A percentile compares a stretch with the other conserved stretches of the same genome.
Evolutionary conservation across 1,140 invertebrate genomes (phyloP).

Genomic region (Drosophila suzukii): DNA sequence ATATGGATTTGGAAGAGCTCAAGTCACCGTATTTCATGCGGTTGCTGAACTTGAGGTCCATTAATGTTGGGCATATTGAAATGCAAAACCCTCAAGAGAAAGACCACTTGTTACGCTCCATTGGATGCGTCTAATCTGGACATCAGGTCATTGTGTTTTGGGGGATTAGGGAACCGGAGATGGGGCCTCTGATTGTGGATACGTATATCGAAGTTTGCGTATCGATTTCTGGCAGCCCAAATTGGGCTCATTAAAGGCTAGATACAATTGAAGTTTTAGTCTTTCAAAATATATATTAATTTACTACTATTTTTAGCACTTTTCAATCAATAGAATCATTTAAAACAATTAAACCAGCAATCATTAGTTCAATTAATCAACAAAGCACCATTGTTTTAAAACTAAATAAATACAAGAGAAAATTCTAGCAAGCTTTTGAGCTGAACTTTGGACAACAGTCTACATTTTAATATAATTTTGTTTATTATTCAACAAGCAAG

Average conservation of each 20-base stretch:
- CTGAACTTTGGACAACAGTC: no score
- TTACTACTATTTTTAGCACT: no score
- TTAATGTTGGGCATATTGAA: conserved; percentile 60
- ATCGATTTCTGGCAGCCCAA: not conserved
- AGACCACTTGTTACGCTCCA: conserved; percentile 49
- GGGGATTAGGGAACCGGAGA: conserved; percentile 15
- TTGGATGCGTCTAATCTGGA: conserved; percentile 46
- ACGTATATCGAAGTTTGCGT: not conserved
- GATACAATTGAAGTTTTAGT: not conserved
- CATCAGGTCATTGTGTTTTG: conserved; percentile 20
- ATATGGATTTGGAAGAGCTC: conserved; percentile 47
- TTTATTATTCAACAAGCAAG: not conserved
- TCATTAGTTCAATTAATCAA: no score
- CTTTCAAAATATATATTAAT: no score
- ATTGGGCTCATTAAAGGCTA: not conserved
- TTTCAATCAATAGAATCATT: not conserved
- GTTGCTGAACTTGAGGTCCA: conserved; percentile 56
- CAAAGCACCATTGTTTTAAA: not conserved
- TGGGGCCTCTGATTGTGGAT: not conserved
- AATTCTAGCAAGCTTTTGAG: no score
- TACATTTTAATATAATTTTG: not conserved
- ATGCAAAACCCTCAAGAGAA: conserved; percentile 35
- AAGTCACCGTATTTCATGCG: conserved; percentile 65
- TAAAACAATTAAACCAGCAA: not conserved
- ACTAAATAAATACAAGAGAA: not conserved